Conservation (phyloP, 2,113 vertebrate genomes). For the Fukomys damarensis region DNA sequence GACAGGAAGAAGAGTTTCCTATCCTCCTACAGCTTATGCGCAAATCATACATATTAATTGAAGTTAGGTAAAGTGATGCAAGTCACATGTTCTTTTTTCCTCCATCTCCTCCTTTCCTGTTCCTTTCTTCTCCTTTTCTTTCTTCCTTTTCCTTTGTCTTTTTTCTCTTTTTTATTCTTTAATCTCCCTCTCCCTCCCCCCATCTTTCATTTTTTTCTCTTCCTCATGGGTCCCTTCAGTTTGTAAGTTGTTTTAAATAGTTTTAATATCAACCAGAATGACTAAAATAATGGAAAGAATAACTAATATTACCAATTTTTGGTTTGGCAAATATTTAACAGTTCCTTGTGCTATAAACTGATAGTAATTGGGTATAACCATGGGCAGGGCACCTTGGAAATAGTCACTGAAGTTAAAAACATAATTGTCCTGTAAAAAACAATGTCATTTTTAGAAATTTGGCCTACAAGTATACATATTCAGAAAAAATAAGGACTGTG, state of each 20-base stretch:
- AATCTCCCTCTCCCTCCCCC: accelerated
- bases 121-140: background rate
- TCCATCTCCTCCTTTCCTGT: accelerated
- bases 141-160: background rate
- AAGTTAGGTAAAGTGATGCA: background rate
- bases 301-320: background rate
- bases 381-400: background rate
- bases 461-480: background rate
- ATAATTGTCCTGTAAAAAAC: background rate
- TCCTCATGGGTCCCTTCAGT: background rate
- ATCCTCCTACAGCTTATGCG: background rate
- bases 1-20: background rate
- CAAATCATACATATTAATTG: accelerated
- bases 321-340: background rate
- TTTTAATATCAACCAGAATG: background rate
- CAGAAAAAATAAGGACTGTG: background rate
- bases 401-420: background rate
- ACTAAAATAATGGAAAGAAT: background rate
- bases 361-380: background rate
- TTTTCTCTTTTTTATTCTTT: background rate
- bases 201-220: background rate
- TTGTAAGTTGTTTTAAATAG: background rate
- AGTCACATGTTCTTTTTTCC: no score
- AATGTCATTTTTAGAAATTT: background rate
- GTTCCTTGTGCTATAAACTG: background rate